These are phyloP conservation scores for Nicator chloris DNA, from an alignment of 2,113 vertebrate species.

Conservation along the genomic window DNA sequence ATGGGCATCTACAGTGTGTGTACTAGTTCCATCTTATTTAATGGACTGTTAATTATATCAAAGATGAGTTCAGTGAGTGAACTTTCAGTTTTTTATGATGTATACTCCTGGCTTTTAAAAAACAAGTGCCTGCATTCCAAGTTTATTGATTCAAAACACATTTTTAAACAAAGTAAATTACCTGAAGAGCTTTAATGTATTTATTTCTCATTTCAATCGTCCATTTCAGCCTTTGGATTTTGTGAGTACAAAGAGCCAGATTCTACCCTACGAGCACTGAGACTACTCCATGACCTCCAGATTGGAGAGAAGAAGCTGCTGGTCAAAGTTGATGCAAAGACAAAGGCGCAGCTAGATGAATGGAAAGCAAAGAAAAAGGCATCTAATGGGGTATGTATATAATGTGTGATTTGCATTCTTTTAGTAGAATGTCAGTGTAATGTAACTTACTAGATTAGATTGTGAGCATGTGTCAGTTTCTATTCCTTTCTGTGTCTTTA, in stretches of 20 bases:
- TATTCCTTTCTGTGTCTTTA: not conserved
- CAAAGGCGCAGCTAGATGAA: slow-evolving; percentile 96
- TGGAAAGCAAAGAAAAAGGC: slow-evolving; percentile 97
- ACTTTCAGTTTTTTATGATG: not conserved
- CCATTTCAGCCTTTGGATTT: slow-evolving; percentile 90
- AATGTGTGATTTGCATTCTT: not conserved
- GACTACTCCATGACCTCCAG: slow-evolving; percentile 92
- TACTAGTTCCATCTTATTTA: not conserved
- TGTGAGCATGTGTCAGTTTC: not conserved
- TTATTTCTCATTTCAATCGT: slow-evolving; percentile 6
- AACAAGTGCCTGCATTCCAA: not conserved
- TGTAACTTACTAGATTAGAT: not conserved
- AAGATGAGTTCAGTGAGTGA: not conserved
- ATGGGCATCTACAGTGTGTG: not conserved
- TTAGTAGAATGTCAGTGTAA: not conserved
- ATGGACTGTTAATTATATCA: not conserved
- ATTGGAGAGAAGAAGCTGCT: slow-evolving; percentile 97
- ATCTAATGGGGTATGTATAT: slow-evolving; percentile 86
- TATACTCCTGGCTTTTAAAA: not conserved
- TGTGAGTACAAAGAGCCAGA: slow-evolving; percentile 99
- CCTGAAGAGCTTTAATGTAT: not conserved
- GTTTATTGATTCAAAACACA: not conserved
- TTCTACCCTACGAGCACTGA: slow-evolving; percentile 91
- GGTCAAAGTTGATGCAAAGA: slow-evolving; percentile 98
- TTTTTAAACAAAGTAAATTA: not conserved